phyloP scores from a whole-genome alignment of 2,113 vertebrate species.

The Polypterus senegalus region DNA sequence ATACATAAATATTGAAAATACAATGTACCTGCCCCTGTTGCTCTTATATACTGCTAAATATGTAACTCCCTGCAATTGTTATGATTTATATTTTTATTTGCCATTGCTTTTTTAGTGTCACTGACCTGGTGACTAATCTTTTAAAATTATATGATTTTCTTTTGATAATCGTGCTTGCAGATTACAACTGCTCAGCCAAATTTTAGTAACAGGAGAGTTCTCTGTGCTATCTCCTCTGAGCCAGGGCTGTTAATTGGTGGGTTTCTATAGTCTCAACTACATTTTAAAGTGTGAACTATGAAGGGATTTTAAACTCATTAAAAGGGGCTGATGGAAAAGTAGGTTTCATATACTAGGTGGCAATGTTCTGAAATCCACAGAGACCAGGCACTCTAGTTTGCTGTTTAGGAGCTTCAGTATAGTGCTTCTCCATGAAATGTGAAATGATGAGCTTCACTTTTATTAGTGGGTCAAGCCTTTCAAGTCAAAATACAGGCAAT shows the following conservation, averaged over 20 bases:
- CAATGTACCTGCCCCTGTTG: no score
- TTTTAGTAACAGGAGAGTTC: not conserved
- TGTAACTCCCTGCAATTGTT: no score
- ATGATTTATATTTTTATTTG: no score
- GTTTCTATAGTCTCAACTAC: slow-evolving; percentile 57
- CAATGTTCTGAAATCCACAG: not conserved
- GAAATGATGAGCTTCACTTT: not conserved
- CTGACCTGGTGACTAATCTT: slow-evolving; percentile 9
- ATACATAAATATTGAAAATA: no score
- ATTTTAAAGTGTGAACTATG: slow-evolving; percentile 61
- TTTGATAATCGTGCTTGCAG: not conserved
- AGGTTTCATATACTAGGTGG: slow-evolving; percentile 37
- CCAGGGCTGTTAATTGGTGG: slow-evolving; percentile 63
- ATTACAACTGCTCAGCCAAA: not conserved
- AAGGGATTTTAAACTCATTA: slow-evolving; percentile 65
- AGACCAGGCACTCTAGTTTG: not conserved
- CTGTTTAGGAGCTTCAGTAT: not conserved
- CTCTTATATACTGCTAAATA: no score
- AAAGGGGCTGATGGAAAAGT: slow-evolving; percentile 60
- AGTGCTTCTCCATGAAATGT: not conserved
- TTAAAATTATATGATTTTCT: not conserved
- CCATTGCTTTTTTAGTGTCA: not conserved
- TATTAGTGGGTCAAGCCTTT: not conserved
- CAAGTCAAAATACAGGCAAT: not conserved
- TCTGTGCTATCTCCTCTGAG: slow-evolving; percentile 35